Evolutionary conservation across 2,888 invertebrate species (phyloP).

Genomic region (Caenorhabditis drosophilae): DNA sequence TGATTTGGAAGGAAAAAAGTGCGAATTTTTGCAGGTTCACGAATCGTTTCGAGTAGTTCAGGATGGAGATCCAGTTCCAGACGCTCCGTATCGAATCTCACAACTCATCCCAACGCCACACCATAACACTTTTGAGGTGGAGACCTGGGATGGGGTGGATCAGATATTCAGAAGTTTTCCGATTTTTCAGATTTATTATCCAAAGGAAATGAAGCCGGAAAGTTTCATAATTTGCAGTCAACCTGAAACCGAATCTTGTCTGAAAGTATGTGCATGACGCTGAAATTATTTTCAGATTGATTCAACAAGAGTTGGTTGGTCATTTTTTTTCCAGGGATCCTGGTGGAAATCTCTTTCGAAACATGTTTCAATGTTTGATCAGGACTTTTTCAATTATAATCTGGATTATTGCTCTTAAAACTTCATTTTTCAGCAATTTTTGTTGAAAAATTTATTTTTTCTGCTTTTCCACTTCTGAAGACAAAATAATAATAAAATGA

Average conservation of each 20-base stretch:
- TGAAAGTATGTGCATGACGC: no score
- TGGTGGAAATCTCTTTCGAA: conserved; percentile 29
- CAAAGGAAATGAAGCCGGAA: conserved; percentile 20
- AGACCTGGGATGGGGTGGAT: no score
- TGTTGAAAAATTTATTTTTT: neutral
- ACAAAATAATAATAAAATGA: no score
- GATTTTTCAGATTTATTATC: conserved; percentile 26
- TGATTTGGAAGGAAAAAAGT: neutral
- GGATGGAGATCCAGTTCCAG: conserved; percentile 42
- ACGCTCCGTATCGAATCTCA: conserved; percentile 37
- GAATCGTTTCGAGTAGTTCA: conserved; percentile 36
- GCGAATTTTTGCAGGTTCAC: conserved; percentile 19
- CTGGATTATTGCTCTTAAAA: conserved; percentile 27
- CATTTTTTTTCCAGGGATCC: neutral
- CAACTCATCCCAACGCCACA: conserved; percentile 30
- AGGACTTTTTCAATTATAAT: conserved; percentile 22
- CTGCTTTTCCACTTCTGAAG: neutral
- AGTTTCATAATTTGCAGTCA: conserved; percentile 38
- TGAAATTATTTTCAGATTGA: neutral
- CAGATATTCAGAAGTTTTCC: neutral
- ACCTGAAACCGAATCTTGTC: conserved; percentile 35
- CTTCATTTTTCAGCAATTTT: no score
- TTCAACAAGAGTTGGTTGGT: neutral
- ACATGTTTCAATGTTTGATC: conserved; percentile 39
- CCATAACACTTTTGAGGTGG: conserved; percentile 41